Base-by-base conservation (phyloP, 2,113 vertebrate species). In the Psilopogon haemacephalus region DNA sequence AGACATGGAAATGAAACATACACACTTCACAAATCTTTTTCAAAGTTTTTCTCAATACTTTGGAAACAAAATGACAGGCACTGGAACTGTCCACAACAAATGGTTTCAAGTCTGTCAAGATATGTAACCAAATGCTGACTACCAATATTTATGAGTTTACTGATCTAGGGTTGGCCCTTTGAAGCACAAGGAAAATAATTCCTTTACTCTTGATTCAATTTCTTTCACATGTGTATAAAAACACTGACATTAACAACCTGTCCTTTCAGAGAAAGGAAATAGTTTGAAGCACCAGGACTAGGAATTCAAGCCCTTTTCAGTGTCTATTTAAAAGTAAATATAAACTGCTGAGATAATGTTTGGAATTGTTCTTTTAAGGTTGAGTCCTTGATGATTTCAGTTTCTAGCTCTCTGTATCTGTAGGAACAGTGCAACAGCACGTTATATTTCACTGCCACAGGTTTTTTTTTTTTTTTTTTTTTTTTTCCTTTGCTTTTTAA, bases 321-420 rank as follows among this genome's bases (percentile, higher is more conserved):
- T n/a, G 30, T 54, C 32, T 20, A 38, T 79, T 50, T 67, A 68
- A 95, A 62, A 62, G 69, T 84, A 88, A 95, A 92, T 69, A 78
- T 32, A 15, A 86, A 75, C 38, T 59, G 35, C 72, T 44, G 77
- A 84, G 44, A 44, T 75, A 62, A 55, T 50, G 48, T 20, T 79
- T n/a, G 69, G 70, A 69, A 92, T 65, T 86, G 58, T 59, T 88
- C 54, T 86, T 84, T 27, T 1, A 70, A 84, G 73, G 50, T 12
- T 84, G 50, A 82, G 38, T 46, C 55, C 54, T 80, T 62, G 67
- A 56, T 37, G 70, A 79, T 82, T 95, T 82, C 54, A 50, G 54
- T 93, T 90, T 88, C 90, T 56, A 92, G 44, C 24, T 83, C 24
- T 88, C 15, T 87, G 62, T 81, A 38, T 86, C 69, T 95, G 52